Conservation (phyloP, 2,888 invertebrate genomes). For the Hymenopus coronatus region DNA sequence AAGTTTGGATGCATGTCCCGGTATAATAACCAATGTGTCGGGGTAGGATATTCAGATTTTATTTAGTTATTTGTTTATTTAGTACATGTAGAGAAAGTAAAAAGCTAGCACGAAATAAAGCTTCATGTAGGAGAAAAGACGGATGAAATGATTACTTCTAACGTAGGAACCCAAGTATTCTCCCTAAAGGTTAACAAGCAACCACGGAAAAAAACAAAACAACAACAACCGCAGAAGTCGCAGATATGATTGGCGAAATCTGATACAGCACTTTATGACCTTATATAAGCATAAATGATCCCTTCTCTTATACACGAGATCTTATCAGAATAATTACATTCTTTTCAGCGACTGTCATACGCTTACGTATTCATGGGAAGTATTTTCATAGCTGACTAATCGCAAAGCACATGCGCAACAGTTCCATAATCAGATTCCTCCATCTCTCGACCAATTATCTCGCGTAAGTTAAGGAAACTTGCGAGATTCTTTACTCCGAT, state of each 20-base stretch:
- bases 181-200: neutral
- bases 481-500: neutral
- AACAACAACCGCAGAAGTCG: neutral
- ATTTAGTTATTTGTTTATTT: no score
- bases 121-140: neutral
- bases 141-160: neutral
- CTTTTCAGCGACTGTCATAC: neutral
- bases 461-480: neutral
- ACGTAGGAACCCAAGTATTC: neutral
- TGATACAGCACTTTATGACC: neutral
- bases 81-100: no score
- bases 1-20: no score
- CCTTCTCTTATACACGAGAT: neutral
- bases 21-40: no score
- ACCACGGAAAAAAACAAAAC: neutral
- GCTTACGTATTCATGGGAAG: neutral
- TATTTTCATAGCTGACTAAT: neutral
- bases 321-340: neutral
- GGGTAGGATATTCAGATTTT: no score
- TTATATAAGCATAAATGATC: neutral
- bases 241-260: neutral
- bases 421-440: neutral
- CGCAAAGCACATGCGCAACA: neutral
- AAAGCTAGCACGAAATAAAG: neutral
- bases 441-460: neutral